A percentile compares a stretch with the other conserved stretches of the same genome.
Conservation (phyloP, 2,113 vertebrate genomes). For the Protomyctophum bolini region DNA sequence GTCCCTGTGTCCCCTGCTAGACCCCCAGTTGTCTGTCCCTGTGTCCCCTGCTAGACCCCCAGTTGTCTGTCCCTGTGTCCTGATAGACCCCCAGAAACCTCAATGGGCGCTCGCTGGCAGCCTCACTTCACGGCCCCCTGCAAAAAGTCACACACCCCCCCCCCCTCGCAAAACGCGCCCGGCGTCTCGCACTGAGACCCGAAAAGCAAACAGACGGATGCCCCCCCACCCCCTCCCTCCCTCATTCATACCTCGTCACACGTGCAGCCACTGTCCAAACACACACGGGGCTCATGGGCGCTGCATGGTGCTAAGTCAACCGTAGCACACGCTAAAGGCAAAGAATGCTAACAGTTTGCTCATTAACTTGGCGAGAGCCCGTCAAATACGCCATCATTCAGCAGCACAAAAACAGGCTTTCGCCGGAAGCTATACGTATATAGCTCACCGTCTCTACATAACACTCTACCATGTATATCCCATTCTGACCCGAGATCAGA, state of each 20-base stretch:
- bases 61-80: constrained; percentile 46
- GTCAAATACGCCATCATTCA: constrained; percentile 65
- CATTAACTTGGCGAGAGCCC: constrained; percentile 66
- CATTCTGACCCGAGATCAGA: no score
- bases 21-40: constrained; percentile 35
- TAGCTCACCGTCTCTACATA: constrained; percentile 31
- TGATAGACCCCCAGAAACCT: constrained; percentile 41
- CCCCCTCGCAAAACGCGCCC: constrained; percentile 42
- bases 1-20: no score
- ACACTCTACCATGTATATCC: constrained; percentile 7
- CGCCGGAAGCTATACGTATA: constrained; percentile 20
- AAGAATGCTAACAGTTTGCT: constrained; percentile 74
- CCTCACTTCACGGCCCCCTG: constrained; percentile 53
- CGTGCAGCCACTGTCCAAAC: constrained; percentile 57
- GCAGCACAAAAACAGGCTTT: constrained; percentile 49
- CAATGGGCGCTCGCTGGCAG: constrained; percentile 50
- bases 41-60: constrained; percentile 27
- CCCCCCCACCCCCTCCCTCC: background rate
- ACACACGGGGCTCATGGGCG: constrained; percentile 33
- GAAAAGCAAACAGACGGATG: constrained; percentile 65
- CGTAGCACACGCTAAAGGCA: constrained; percentile 49
- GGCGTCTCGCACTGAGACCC: constrained; percentile 52
- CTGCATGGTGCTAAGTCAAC: constrained; percentile 47
- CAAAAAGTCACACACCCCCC: constrained; percentile 59
- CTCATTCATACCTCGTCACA: constrained; percentile 39